phyloP scores from a whole-genome alignment of 2,797 vertebrate genomes.

The Vultur gryphus region DNA sequence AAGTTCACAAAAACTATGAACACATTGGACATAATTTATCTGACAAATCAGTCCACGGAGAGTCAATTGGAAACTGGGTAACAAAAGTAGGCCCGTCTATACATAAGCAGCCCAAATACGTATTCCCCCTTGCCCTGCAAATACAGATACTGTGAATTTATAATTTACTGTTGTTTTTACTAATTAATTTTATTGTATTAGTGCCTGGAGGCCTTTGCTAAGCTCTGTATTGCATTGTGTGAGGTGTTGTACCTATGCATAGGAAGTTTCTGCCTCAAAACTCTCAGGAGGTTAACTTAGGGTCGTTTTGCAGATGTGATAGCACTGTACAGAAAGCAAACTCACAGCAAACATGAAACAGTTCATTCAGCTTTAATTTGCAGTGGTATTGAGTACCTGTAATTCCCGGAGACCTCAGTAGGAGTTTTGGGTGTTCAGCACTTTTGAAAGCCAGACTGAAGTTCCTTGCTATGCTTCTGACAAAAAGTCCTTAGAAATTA shows the following conservation, averaged over 20 bases:
- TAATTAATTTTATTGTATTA: background rate
- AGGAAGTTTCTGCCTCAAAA: background rate
- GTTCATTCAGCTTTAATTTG: background rate
- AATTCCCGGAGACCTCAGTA: background rate
- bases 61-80: slow-evolving; percentile 20
- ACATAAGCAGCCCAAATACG: background rate
- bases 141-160: background rate
- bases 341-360: background rate
- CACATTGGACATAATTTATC: slow-evolving; percentile 25
- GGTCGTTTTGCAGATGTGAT: background rate
- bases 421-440: background rate
- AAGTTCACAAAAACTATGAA: slow-evolving; percentile 53
- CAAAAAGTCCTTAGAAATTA: slow-evolving; percentile 29
- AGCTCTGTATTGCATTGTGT: background rate
- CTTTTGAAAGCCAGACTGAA: slow-evolving; percentile 7
- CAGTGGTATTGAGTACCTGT: background rate
- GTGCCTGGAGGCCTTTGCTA: background rate
- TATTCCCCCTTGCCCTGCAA: background rate
- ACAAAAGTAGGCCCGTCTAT: background rate
- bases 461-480: background rate
- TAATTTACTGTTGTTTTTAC: background rate
- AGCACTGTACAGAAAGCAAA: background rate
- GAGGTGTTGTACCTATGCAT: background rate
- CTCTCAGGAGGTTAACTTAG: background rate
- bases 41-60: background rate